These are phyloP conservation scores for Ormyrus nitidulus DNA, from an alignment of 2,888 invertebrate species.

Conservation along the genomic window DNA sequence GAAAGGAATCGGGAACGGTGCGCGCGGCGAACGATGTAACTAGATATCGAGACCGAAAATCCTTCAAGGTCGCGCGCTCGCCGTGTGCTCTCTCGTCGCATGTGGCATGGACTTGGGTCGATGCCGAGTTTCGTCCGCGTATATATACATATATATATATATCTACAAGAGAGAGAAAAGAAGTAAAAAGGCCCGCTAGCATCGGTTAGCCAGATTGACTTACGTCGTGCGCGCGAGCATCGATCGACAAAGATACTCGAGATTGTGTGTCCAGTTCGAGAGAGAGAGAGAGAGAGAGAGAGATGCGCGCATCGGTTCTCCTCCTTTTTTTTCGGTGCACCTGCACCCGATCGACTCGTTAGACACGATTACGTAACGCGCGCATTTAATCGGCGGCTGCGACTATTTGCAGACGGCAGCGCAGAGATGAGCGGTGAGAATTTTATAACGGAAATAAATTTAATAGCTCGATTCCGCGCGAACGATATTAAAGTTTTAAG, in stretches of 20 bases:
- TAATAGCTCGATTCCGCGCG: too few species aligned
- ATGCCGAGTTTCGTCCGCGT: not conserved
- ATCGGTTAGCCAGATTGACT: constrained; percentile 43
- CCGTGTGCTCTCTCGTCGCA: not conserved
- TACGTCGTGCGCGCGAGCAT: constrained; percentile 19
- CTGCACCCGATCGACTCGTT: constrained; percentile 20
- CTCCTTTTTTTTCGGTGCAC: not conserved
- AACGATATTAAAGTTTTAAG: not conserved
- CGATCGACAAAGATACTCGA: constrained; percentile 15
- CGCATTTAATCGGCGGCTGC: not conserved
- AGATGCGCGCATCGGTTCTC: not conserved
- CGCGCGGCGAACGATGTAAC: constrained; percentile 28
- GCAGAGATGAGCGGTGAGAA: too few species aligned
- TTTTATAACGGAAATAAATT: too few species aligned
- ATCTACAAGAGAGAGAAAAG: not conserved
- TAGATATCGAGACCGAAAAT: constrained; percentile 39
- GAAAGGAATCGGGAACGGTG: constrained; percentile 1
- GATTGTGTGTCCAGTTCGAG: constrained; percentile 1
- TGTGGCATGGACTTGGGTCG: not conserved
- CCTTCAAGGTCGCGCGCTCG: constrained; percentile 41
- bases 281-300: not conserved
- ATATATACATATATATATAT: too few species aligned
- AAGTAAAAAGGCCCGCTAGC: constrained; percentile 7
- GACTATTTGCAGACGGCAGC: too few species aligned
- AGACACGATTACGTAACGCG: not conserved